phyloP scores from a whole-genome alignment of 2,888 invertebrate genomes.

The Drosophila infuscata region DNA sequence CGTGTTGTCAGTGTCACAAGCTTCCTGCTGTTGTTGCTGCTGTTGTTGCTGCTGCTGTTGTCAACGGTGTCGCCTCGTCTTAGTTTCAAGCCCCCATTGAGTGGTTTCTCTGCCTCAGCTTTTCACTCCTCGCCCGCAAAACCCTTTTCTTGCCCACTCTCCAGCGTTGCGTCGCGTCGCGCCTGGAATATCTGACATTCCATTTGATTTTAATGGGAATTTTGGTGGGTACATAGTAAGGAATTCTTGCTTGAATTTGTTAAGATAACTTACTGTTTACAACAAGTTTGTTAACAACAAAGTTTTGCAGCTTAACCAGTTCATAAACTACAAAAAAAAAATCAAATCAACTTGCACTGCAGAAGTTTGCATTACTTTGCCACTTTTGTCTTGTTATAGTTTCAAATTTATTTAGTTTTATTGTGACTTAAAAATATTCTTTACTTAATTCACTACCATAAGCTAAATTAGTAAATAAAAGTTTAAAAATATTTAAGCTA shows the following conservation, averaged over 20 bases:
- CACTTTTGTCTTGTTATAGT: not conserved
- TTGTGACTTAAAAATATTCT: not conserved
- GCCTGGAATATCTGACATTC: constrained; percentile 57
- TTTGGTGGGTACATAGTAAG: constrained; percentile 41
- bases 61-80: constrained; percentile 23
- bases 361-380: not conserved
- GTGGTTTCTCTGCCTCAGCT: constrained; percentile 5
- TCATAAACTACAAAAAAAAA: not conserved
- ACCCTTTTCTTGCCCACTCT: not conserved
- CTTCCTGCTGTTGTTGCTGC: constrained; percentile 40
- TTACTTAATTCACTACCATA: too few relatives aligned
- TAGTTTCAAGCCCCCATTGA: constrained; percentile 30
- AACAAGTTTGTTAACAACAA: not conserved
- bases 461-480: too few relatives aligned
- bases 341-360: not conserved
- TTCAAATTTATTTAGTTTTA: not conserved
- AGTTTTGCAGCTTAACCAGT: not conserved
- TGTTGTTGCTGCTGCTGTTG: constrained; percentile 9
- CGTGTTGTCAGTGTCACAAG: constrained; percentile 47
- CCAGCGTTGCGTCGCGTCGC: not conserved
- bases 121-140: not conserved
- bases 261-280: not conserved
- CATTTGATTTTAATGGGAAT: constrained; percentile 71
- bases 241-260: not conserved
- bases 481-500: constrained; percentile 4